A percentile compares a stretch with the other conserved stretches of the same genome.
phyloP scores from a whole-genome alignment of 2,113 vertebrate species.

The Condylura cristata region DNA sequence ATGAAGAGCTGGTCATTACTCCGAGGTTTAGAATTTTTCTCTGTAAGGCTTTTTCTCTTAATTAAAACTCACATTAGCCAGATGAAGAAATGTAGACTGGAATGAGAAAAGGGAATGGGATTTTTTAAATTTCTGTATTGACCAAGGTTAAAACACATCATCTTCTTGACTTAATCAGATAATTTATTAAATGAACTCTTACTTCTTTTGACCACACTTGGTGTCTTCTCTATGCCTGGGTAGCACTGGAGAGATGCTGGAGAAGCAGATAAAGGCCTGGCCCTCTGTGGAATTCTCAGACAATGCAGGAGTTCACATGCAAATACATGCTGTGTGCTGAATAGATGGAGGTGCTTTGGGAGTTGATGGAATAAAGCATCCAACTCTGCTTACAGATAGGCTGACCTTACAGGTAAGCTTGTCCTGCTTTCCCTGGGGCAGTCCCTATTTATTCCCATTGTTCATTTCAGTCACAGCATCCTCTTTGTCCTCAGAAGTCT shows the following conservation, averaged over 20 bases:
- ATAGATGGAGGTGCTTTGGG: neutral
- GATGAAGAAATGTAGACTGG: neutral
- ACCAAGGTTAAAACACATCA: constrained; percentile 12
- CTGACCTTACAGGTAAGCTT: too few relatives aligned
- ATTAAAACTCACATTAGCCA: constrained; percentile 18
- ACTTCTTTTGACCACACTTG: constrained; percentile 10
- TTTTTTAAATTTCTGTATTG: neutral
- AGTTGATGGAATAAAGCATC: neutral
- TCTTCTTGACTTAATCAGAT: constrained; percentile 44
- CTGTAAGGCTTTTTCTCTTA: neutral
- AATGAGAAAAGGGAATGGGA: constrained; percentile 1
- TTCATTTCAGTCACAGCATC: neutral
- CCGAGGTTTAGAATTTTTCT: constrained; percentile 27
- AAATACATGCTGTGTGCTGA: neutral
- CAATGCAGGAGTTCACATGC: neutral
- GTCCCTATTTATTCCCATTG: neutral
- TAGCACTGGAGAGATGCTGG: constrained; percentile 13
- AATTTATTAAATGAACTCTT: constrained; percentile 52
- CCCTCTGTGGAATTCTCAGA: neutral
- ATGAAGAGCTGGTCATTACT: neutral
- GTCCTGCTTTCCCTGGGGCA: neutral
- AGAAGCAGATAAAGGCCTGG: neutral
- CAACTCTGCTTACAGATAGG: neutral
- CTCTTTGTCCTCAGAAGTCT: neutral
- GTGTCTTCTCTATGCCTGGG: constrained; percentile 44